A percentile compares a stretch with the other conserved stretches of the same genome.
Conservation (phyloP, 2,888 invertebrate species). For the Venustoraphidia nigricollis region DNA sequence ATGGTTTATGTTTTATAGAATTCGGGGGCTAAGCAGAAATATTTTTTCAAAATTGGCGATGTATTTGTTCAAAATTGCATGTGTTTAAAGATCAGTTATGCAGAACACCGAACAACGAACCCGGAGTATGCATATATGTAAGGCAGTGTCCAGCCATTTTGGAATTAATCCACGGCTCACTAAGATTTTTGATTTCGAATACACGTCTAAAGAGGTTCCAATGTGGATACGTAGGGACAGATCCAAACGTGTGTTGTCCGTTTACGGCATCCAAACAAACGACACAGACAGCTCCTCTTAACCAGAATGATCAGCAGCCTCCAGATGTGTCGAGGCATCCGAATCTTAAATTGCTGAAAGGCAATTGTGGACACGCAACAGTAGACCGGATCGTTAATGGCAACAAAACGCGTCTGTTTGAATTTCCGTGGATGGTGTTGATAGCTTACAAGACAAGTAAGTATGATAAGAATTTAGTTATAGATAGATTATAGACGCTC, state of each 20-base stretch:
- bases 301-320: constrained; percentile 10
- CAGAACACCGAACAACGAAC: constrained; percentile 5
- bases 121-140: constrained; percentile 5
- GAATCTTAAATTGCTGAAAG: constrained; percentile 25
- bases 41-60: too few species aligned
- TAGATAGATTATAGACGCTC: too few species aligned
- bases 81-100: background rate
- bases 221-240: constrained; percentile 29
- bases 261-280: constrained; percentile 7
- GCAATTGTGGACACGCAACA: constrained; percentile 39
- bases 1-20: too few species aligned
- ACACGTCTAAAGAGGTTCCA: constrained; percentile 23
- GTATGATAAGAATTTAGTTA: background rate
- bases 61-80: too few species aligned
- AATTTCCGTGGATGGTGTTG: constrained; percentile 65
- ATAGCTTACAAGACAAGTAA: constrained; percentile 35
- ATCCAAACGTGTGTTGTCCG: constrained; percentile 28
- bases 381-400: constrained; percentile 44
- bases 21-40: too few species aligned
- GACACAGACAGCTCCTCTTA: background rate
- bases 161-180: background rate
- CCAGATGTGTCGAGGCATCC: constrained; percentile 26
- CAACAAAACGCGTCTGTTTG: constrained; percentile 38
- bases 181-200: background rate
- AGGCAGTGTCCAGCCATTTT: constrained; percentile 1